These are phyloP conservation scores for Crotalus tigris DNA, from an alignment of 2,113 vertebrate species.

Conservation along the genomic window DNA sequence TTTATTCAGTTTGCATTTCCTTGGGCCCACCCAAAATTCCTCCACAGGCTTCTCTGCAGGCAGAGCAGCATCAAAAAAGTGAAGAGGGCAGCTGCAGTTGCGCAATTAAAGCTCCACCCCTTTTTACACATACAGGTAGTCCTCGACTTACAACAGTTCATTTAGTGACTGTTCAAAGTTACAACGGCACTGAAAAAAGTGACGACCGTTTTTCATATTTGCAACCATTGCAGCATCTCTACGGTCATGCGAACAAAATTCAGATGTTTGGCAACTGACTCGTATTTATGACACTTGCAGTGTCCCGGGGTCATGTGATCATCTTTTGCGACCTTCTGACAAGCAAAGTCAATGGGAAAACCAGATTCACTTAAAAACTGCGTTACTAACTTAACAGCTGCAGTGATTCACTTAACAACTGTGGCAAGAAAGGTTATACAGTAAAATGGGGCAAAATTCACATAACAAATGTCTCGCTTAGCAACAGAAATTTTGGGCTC, in stretches of 20 bases:
- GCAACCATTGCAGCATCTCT: not conserved
- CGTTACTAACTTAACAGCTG: not conserved
- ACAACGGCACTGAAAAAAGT: not conserved
- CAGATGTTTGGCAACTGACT: not conserved
- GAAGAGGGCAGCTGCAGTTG: not conserved
- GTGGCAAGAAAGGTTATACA: not conserved
- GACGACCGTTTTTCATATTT: not conserved
- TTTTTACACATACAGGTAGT: not conserved
- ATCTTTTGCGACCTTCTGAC: not conserved
- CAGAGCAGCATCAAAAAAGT: not conserved
- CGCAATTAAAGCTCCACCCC: not conserved
- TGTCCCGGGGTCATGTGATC: not conserved
- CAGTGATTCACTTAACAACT: not conserved
- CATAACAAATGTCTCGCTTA: not conserved
- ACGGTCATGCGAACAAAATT: not conserved
- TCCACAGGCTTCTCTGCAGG: not conserved
- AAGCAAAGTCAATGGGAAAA: not conserved
- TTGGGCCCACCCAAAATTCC: not conserved
- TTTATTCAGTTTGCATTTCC: not conserved
- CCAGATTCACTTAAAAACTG: not conserved
- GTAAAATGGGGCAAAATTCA: not conserved
- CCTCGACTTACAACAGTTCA: not conserved
- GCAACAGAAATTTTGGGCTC: not conserved
- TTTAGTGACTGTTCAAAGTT: not conserved
- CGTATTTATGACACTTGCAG: not conserved